Evolutionary conservation across 2,797 vertebrate genomes (phyloP).

Genomic region (Oreochromis grahami): DNA sequence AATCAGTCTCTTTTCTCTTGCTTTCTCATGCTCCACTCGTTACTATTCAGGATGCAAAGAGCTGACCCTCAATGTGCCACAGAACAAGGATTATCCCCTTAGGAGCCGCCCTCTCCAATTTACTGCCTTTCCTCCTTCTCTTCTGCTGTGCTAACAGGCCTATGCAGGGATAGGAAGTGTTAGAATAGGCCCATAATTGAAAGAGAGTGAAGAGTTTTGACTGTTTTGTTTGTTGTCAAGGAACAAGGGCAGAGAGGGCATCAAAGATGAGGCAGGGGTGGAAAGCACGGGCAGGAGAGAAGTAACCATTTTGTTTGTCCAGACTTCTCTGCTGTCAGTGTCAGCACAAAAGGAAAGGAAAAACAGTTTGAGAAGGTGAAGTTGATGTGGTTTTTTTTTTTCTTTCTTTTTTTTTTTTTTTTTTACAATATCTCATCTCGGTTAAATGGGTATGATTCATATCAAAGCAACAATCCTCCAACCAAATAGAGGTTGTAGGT

Average conservation of each 20-base stretch:
- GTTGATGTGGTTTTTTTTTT: background rate
- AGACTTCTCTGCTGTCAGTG: background rate
- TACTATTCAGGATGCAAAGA: conserved; percentile 48
- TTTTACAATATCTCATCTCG: background rate
- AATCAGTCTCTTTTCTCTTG: conserved; percentile 43
- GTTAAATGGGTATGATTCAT: background rate
- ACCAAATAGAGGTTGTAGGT: background rate
- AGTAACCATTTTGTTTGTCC: conserved; percentile 13
- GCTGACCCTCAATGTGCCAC: conserved; percentile 46
- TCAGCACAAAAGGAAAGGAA: background rate
- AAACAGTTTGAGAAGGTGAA: background rate
- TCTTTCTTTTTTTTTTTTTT: background rate
- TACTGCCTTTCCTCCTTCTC: conserved; percentile 37
- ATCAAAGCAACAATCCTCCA: background rate
- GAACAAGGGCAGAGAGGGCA: conserved; percentile 34
- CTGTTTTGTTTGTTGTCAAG: conserved; percentile 53
- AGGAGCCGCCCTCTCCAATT: conserved; percentile 56
- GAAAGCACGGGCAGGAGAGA: background rate
- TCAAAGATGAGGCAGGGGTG: conserved; percentile 14
- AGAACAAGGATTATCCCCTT: conserved; percentile 54
- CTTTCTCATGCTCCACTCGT: conserved; percentile 21
- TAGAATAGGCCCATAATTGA: conserved; percentile 64
- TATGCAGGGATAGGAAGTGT: conserved; percentile 19
- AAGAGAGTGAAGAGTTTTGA: conserved; percentile 47
- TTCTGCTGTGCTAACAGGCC: conserved; percentile 40